Base-by-base conservation (phyloP, 1,140 invertebrate species). In the Bombus cullumanus region DNA sequence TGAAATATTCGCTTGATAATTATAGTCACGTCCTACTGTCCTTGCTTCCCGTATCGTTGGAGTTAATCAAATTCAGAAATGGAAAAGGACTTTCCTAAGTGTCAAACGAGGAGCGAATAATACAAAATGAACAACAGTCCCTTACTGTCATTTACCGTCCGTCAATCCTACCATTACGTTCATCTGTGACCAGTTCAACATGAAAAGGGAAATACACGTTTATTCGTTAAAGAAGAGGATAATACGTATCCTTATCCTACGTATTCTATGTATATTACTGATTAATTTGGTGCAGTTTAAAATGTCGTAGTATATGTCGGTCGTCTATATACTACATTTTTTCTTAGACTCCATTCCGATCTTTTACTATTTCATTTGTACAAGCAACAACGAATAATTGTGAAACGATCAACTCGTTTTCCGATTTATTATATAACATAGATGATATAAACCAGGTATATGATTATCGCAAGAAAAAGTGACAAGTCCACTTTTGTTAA, bases 21-120 rank as follows among this genome's bases (percentile, higher is more conserved):
- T 79, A 66, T 79, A 31, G 37, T 78, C 39, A 25, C 28, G 2
- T 47, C 6, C 28, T 68, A 34, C 15, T 15, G 31, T 15, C 9
- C 81, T 31, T 28, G 10, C 43, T 25, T n/a, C 77, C 41, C 77
- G 68, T 39, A 77, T 83, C 57, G 18, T 53, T 43, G n/a, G 25
- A 69, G 57, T 82, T 89, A 83, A 86, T 89, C 74, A 88, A 89
- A 88, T n/a, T 81, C n/a, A 22, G 71, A 75, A 86, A 81, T 57
- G 62, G 39, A 71, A 75, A 77, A 88, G 69, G 84, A 86, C 76
- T 66, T 69, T 59, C n/a, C 43, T 39, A 77, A 37, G 43, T 69
- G 64, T 77, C 43, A 76, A 83, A 41, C 76, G 18, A 83, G n/a
- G 73, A 68, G 73, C 13, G 77, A 77, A 69, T 83, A 83, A 43